Base-by-base conservation (phyloP, 37 sponge, comb jelly and placozoan species). In the Aphrocallistes beatrix region DNA sequence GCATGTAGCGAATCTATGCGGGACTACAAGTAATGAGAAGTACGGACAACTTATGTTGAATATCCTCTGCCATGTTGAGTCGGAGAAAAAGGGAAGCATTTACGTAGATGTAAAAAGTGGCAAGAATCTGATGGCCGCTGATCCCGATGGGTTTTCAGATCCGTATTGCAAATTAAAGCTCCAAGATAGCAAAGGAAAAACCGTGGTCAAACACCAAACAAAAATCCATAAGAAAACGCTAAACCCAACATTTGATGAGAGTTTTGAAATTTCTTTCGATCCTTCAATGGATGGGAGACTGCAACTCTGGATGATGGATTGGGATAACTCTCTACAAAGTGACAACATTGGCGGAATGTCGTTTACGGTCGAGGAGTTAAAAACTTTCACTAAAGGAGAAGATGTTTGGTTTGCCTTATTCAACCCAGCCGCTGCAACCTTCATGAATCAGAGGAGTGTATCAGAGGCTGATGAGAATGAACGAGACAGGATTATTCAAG, bases 211-310 rank as follows among this genome's bases (percentile, higher is more conserved):
- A 60, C 75, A 60, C 75, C 75, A 60, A 60, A 60, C 75, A 19
- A 60, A 60, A 60, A 28, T 60, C n/a, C 75, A 60, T 60, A 60
- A 60, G n/a, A 60, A 60, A 60, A 60, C 75, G 10, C 34, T 60
- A 60, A 60, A 60, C n/a, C 75, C 75, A 25, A 60, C 75, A 32
- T 60, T 60, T 60, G 75, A 60, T 60, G 75, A 60, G 75, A 60
- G 75, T 60, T 60, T 60, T 60, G 75, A 60, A 30, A 60, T 60
- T 60, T 30, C 75, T 25, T 60, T 60, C 21, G n/a, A 60, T 60
- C 75, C 75, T 60, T 60, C 75, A 25, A 28, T 60, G 3, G 75
- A 60, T 30, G 75, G 75, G 8, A 19, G 75, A 25, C n/a, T 60
- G 75, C 28, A 60, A 28, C 10, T 60, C 3, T 60, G 75, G 75